Base-by-base conservation (phyloP, 2,113 vertebrate species). In the Garra rufa region DNA sequence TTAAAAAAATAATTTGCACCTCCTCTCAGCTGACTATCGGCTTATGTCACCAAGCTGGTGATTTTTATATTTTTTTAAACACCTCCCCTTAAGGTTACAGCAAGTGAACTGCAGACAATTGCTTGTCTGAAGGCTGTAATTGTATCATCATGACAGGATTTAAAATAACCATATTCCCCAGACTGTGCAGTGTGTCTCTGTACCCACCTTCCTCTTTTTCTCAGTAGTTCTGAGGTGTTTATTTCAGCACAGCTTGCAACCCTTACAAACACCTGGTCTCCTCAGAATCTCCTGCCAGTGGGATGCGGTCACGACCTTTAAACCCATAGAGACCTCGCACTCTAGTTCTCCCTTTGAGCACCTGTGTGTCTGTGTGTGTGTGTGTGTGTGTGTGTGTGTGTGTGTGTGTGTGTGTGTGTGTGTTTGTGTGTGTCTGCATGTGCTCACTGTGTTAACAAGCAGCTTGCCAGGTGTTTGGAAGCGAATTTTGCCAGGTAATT, bases 401-500 rank as follows among this genome's bases (percentile, higher is more conserved):
- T 83, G 17, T 65, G 71, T 24, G 30, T 75, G 41, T 85, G 52
- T 59, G 38, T 76, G 38, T 38, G 17, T 38, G 52, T 11, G 63
- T 85, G 50, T 43, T 46, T 57, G 34, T 83, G 24, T 63, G 70
- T 26, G 38, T 67, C 13, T 85, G 59, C 63, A 30, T 78, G 43
- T 24, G 21, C 57, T 34, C 30, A 17, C 43, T 34, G n/a, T 57
- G 46, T 70, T 71, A 79, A 79, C 83, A 85, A 85, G 83, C 76
- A 71, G 38, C 26, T 21, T 63, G 76, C 55, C 83, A 85, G 76
- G 63, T 80, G 76, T 79, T 85, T 61, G 59, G 52, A 80, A 65
- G 41, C 70, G 75, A 84, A n/a, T 21, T 78, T 69, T 84, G 46
- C 74, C 9, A n/a, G 74, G n/a, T 77, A 71, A 85, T 85, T 85